Base-by-base conservation (phyloP, 2,113 vertebrate species). In the Trogon surrucura region DNA sequence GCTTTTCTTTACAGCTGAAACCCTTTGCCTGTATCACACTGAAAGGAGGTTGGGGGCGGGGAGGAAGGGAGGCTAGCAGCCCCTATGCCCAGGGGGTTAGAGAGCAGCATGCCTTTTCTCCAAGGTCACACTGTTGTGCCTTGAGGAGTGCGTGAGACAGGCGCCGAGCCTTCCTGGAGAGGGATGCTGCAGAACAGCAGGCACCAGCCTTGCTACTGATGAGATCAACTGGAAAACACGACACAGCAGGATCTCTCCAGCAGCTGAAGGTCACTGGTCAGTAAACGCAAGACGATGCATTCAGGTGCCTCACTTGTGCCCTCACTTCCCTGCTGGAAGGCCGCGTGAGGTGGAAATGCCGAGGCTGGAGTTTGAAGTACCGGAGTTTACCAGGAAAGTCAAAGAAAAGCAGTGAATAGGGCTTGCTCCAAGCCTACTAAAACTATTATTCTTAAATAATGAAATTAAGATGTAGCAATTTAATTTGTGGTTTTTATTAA, bases 161-260 rank as follows among this genome's bases (percentile, higher is more conserved):
- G 62, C 0, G 0, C 26, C 0, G 0, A 92, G 38, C 48, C 45
- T 11, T 20, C 38, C 45, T 60, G 67, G 50, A 51, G 67, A 38
- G 22, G 23, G 64, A 77, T 4, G 13, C 29, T 1, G 2, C 62
- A 60, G 10, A 29, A 48, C 5, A 2, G 67, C 6, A 5, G 19
- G 56, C 11, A 2, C 65, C 51, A 45, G 51, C 41, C 56, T 45
- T 58, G 41, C 54, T 70, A 69, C n/a, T 4, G 1, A 2, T 23
- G 60, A 56, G 45, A 69, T 38, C 0, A 0, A 50, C 34, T 32
- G 41, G 84, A 62, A 89, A 79, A 23, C 61, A 27, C 65, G 65
- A 22, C 81, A n/a, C 5, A 2, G 25, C 15, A 21, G 53, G 47
- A 81, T 53, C 4, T 53, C 60, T 62, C 60, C 64, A 38, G 41